These are phyloP conservation scores for Rhinella marina DNA, from an alignment of 2,797 vertebrate genomes.

Conservation along the genomic window DNA sequence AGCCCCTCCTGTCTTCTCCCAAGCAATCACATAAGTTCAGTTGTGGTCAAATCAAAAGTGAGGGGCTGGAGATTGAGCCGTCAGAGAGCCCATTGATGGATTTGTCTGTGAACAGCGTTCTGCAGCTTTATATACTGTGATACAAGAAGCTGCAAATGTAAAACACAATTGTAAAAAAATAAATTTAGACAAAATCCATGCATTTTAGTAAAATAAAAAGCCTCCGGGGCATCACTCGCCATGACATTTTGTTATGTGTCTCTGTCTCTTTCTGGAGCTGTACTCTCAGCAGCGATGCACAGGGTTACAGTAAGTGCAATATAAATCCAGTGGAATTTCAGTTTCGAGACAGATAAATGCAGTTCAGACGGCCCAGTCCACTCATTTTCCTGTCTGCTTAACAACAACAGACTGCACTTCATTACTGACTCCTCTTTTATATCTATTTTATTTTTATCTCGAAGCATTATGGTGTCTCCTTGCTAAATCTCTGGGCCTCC, in stretches of 20 bases:
- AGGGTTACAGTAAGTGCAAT: conserved; percentile 28
- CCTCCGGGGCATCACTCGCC: background rate
- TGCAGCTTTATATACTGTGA: too few species aligned
- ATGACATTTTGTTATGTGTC: background rate
- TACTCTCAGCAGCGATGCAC: background rate
- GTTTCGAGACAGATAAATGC: conserved; percentile 32
- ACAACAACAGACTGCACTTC: background rate
- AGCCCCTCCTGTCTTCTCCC: too few species aligned
- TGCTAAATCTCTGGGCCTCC: background rate
- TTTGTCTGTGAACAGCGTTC: too few species aligned
- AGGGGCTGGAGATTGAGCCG: too few species aligned
- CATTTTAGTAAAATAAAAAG: too few species aligned
- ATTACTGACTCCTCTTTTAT: conserved; percentile 18
- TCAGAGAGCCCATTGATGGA: too few species aligned
- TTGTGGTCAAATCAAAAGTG: too few species aligned
- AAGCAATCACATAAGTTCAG: too few species aligned
- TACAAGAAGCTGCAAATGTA: too few species aligned
- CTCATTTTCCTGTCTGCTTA: conserved; percentile 37
- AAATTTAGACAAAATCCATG: too few species aligned
- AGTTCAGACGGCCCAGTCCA: conserved; percentile 6
- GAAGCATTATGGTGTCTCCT: background rate
- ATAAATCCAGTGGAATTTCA: conserved; percentile 30
- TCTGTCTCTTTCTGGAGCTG: background rate
- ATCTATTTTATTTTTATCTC: conserved; percentile 29
- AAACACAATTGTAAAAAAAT: too few species aligned